Conservation (phyloP, 2,797 vertebrate species). For the Phataginus tetradactyla region DNA sequence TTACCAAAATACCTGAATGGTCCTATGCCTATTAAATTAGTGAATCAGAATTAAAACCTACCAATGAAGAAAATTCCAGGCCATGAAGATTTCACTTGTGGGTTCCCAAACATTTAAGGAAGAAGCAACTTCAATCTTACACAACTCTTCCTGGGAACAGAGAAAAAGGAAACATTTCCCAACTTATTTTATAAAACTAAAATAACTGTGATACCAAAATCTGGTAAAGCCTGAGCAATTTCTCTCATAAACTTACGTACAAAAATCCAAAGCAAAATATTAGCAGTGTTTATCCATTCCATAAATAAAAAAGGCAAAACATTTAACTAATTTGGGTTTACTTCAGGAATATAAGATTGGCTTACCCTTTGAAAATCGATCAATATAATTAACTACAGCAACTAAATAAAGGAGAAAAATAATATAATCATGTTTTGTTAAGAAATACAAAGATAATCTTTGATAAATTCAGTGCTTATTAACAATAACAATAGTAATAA, state of each 20-base stretch:
- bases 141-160: not conserved
- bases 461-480: not conserved
- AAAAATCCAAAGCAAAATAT: slow-evolving; percentile 13
- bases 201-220: not conserved
- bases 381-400: not conserved
- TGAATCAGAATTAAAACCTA: not conserved
- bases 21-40: not conserved
- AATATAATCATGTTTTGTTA: not conserved
- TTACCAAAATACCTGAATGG: not conserved
- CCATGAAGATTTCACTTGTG: not conserved
- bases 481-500: not conserved
- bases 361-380: slow-evolving; percentile 13
- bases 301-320: not conserved
- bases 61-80: not conserved
- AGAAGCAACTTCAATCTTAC: not conserved
- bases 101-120: not conserved
- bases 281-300: not conserved
- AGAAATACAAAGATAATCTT: not conserved
- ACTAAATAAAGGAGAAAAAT: not conserved
- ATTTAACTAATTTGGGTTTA: not conserved
- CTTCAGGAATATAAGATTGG: not conserved
- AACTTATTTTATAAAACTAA: not conserved
- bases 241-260: not conserved
- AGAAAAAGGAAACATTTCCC: not conserved
- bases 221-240: not conserved